Percentiles rank a stretch among this genome's conserved stretches.
These are phyloP conservation scores for Calonectris borealis DNA, from an alignment of 2,113 vertebrate genomes.

Conservation along the genomic window DNA sequence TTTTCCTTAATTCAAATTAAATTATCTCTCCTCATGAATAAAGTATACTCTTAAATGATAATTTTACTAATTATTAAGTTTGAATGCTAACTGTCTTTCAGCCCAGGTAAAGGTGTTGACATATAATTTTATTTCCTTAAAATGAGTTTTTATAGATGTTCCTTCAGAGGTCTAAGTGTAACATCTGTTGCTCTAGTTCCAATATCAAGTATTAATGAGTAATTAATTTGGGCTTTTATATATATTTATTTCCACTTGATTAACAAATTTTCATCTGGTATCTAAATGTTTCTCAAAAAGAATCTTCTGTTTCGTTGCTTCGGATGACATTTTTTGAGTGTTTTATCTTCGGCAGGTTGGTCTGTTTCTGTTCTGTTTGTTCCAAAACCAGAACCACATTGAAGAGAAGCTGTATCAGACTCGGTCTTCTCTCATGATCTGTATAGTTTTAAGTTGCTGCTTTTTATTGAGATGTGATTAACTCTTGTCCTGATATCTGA, in stretches of 20 bases:
- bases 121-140: background rate
- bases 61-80: background rate
- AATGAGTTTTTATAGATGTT: background rate
- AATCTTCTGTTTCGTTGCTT: background rate
- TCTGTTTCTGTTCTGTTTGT: background rate
- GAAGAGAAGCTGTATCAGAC: background rate
- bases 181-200: background rate
- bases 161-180: background rate
- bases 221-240: background rate
- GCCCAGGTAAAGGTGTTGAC: background rate
- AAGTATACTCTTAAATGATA: background rate
- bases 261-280: background rate
- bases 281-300: background rate
- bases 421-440: background rate
- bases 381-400: background rate
- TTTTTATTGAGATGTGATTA: background rate
- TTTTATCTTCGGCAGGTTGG: background rate
- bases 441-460: background rate
- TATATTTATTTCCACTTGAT: background rate
- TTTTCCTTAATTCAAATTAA: background rate
- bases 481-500: background rate
- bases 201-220: background rate
- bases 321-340: background rate
- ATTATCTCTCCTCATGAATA: background rate
- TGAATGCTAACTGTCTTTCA: background rate